Percentiles rank a stretch among this genome's conserved stretches.
These are phyloP conservation scores for Eptesicus fuscus DNA, from an alignment of 2,113 vertebrate species.

Conservation along the genomic window DNA sequence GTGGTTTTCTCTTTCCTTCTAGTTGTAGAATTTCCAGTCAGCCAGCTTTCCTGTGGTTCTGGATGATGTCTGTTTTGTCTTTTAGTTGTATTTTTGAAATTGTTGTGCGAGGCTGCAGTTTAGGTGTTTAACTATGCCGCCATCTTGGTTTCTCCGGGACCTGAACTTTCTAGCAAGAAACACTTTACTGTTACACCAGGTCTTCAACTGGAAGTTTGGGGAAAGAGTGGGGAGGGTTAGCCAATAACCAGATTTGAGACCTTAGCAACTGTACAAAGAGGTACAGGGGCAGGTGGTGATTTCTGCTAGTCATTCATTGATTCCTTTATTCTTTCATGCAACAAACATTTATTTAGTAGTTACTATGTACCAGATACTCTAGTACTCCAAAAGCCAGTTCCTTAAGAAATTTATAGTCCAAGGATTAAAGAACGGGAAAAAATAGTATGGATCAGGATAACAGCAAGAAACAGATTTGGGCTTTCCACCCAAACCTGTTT, in stretches of 20 bases:
- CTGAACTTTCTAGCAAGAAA: neutral
- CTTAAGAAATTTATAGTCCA: neutral
- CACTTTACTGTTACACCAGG: neutral
- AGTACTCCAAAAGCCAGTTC: neutral
- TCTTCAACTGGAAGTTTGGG: neutral
- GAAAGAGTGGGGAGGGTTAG: neutral
- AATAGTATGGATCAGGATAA: neutral
- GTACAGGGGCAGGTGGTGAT: neutral
- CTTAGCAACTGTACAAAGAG: neutral
- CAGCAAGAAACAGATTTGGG: neutral
- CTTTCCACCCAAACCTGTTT: neutral
- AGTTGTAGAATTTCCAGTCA: too few species aligned
- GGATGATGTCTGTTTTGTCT: too few species aligned
- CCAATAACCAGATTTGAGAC: neutral
- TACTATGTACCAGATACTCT: neutral
- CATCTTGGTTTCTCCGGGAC: too few species aligned
- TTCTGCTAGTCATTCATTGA: neutral
- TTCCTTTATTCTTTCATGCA: neutral
- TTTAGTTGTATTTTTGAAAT: too few species aligned
- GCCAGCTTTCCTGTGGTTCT: too few species aligned
- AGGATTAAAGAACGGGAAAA: neutral
- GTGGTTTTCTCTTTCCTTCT: too few species aligned
- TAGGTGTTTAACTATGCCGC: too few species aligned
- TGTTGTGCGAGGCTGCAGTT: too few species aligned
- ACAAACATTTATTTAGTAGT: neutral